Evolutionary conservation across 2,797 vertebrate species (phyloP), one percentile per base, ranked within the genome.

Genomic region (Vireo griseus): DNA sequence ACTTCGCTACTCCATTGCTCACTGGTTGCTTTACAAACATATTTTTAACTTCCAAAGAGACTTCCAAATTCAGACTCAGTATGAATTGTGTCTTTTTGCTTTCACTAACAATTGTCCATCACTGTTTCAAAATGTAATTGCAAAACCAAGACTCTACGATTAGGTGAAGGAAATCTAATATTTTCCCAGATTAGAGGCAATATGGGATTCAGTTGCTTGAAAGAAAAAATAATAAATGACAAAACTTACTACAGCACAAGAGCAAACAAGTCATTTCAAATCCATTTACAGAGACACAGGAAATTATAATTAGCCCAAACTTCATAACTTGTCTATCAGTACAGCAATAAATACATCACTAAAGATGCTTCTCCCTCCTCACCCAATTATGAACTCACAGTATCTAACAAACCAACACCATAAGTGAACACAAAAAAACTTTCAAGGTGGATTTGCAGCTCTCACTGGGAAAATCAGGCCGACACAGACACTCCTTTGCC

Each of bases 161-260:
- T 81, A 93, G 51, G 66, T 76, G 61, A 90, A 69, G 77, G 33
- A 97, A 95, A 95, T 94, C 48, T 94, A 96, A 62, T 90, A 84
- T 79, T 74, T 92, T 92, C 45, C 55, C 77, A 87, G 71, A 79
- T 92, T 82, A 85, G 71, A 90, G 62, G 88, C 86, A 95, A 85
- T 59, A 75, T 69, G 69, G 63, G 55, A 90, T 94, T 93, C 59
- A 69, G 62, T 20, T 80, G 22, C 82, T 88, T 73, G 66, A 84
- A 93, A 94, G 79, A 78, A 78, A 86, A 86, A 90, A 80, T 51
- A 86, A 71, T 28, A 94, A 94, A 88, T 66, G 26, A 76, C 67
- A 33, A 1, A 88, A 90, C 83, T 86, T 79, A 82, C 68, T 57
- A 82, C 14, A 90, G 71, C 52, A 47, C 42, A 76, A 79, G 44